Conservation (phyloP, 2,888 invertebrate species). For the Drosophila algonquin region DNA sequence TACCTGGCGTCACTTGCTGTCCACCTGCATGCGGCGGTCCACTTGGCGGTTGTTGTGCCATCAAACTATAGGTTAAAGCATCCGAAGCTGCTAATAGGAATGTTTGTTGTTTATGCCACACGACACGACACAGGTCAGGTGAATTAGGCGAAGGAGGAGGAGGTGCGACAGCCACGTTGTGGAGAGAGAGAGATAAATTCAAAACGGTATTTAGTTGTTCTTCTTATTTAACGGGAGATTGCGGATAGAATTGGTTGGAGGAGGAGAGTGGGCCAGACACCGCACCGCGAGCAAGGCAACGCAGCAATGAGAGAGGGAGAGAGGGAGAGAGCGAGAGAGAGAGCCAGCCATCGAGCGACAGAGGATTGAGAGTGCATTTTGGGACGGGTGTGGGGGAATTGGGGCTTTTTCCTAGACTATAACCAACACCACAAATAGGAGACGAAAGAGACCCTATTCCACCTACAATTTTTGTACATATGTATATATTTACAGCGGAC, state of each 20-base stretch:
- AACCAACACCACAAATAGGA: conserved; percentile 34
- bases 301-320: conserved; percentile 35
- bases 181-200: conserved; percentile 51
- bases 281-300: conserved; percentile 52
- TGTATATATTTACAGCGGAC: conserved; percentile 28
- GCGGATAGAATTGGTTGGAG: conserved; percentile 1
- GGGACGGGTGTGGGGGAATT: neutral
- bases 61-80: conserved; percentile 83
- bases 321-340: conserved; percentile 1
- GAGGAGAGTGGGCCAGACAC: conserved; percentile 42
- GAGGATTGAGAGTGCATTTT: conserved; percentile 11
- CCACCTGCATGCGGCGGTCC: conserved; percentile 81
- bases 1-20: conserved; percentile 81
- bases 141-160: conserved; percentile 9
- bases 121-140: conserved; percentile 1
- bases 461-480: conserved; percentile 19
- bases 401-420: conserved; percentile 23
- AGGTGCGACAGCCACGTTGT: conserved; percentile 16
- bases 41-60: conserved; percentile 83
- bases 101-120: neutral
- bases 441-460: neutral
- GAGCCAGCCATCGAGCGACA: neutral
- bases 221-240: conserved; percentile 10
- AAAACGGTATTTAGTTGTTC: conserved; percentile 36
- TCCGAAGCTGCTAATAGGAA: conserved; percentile 80